Evolutionary conservation across 37 sponge, comb jelly and placozoan species (phyloP), one percentile per base, ranked within the genome.

Genomic region (Oscarella lobularis): DNA sequence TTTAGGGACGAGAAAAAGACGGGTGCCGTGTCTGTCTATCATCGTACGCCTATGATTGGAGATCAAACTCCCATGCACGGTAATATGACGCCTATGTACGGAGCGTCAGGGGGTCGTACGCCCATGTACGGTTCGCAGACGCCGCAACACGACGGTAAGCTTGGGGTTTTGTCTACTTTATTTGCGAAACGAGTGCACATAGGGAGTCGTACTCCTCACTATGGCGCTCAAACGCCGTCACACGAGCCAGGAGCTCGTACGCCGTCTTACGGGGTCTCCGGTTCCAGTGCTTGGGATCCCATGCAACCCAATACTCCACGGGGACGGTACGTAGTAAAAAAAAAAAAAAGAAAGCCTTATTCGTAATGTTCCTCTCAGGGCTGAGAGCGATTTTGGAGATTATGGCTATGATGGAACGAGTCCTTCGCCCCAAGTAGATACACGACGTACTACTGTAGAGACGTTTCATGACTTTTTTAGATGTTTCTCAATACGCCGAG

Each of bases 91-190:
- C 91, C 91, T 1, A 76, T 78, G 66, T 88, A 90, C 55, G 94
- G 94, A 33, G 75, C 66, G 20, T 76, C 34, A 0, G 89, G 94
- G 29, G 77, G 81, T 0, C 81, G 94, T 71, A 94, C 95, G 14
- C 95, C 95, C 3, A 82, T 89, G 88, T 87, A 92, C 72, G 93
- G 98, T 2, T 87, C 86, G n/a, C 85, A 83, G 79, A 96, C 98
- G 1, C 98, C 98, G 3, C 39, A 76, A 55, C 87, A 82, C 74
- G 85, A 79, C 33, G 71, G 31, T 48, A 48, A 27, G 60, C 20
- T 27, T 48, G 60, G 60, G 20, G 60, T 1, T 3, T 14, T n/a
- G 1, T 36, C 41, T 60, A 2, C 1, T 36, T 75, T 27, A 31
- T 38, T 1, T 1, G 29, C 40, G 2, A 1, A n/a, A n/a, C n/a